A percentile compares a stretch with the other conserved stretches of the same genome.
Evolutionary conservation across 2,113 vertebrate genomes (phyloP).

Genomic region (Loxodonta africana): DNA sequence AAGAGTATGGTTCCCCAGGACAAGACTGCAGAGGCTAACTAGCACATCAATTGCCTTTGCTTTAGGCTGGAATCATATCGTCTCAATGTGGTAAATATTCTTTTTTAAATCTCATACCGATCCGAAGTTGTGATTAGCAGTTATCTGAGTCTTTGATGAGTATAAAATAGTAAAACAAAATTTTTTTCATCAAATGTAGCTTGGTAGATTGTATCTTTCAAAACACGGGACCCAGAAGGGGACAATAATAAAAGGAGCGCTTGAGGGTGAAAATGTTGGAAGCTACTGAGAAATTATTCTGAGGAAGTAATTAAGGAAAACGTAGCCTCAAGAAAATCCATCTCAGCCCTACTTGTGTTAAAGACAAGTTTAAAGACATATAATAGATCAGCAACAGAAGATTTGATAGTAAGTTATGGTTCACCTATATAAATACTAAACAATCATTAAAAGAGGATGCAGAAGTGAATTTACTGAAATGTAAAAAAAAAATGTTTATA

Average conservation of each 20-base stretch:
- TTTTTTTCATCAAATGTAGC: not conserved
- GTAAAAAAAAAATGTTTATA: not conserved
- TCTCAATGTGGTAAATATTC: not conserved
- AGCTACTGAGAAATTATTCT: constrained; percentile 35
- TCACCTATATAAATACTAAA: not conserved
- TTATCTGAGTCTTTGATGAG: constrained; percentile 17
- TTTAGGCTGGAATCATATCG: constrained; percentile 25
- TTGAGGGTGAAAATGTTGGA: not conserved
- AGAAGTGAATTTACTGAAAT: not conserved
- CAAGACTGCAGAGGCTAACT: not conserved
- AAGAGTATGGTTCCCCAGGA: not conserved
- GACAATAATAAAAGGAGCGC: constrained; percentile 11
- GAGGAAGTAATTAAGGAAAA: not conserved
- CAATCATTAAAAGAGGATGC: not conserved
- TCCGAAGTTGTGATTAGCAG: constrained; percentile 61
- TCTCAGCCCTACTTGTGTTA: not conserved
- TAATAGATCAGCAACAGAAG: not conserved
- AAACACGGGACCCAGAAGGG: not conserved
- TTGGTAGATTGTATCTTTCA: constrained; percentile 51
- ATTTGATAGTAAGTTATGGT: not conserved
- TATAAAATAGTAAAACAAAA: not conserved
- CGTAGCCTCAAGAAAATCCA: not conserved
- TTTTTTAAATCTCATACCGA: not conserved
- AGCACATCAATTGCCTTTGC: not conserved
- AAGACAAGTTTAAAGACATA: constrained; percentile 31